A percentile compares a stretch with the other conserved stretches of the same genome.
Conservation (phyloP, 2,797 vertebrate genomes). For the Nannoperca australis region DNA sequence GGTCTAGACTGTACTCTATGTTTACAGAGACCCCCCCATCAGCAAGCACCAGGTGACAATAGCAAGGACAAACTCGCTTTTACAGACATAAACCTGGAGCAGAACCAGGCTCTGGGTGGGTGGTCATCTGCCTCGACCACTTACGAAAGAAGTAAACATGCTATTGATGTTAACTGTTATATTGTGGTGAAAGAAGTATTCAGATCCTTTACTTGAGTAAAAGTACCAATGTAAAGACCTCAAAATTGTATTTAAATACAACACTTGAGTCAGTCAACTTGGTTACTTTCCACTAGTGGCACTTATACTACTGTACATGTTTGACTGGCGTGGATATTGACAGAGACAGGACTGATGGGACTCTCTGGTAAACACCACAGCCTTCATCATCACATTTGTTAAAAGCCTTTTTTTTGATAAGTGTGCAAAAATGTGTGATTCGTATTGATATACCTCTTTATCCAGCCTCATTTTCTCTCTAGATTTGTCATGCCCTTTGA, state of each 20-base stretch:
- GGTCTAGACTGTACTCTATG: too few species aligned
- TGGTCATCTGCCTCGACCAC: too few species aligned
- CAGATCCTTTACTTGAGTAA: not conserved
- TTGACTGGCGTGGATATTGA: not conserved
- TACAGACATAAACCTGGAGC: too few species aligned
- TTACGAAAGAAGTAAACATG: not conserved
- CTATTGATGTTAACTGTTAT: not conserved
- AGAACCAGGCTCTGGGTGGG: too few species aligned
- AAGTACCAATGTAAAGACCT: not conserved
- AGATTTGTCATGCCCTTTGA: slow-evolving; percentile 36
- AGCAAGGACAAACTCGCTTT: too few species aligned
- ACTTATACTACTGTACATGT: not conserved
- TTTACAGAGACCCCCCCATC: too few species aligned
- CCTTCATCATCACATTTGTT: slow-evolving; percentile 16
- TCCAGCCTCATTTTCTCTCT: slow-evolving; percentile 19
- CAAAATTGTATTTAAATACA: not conserved
- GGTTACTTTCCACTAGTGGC: not conserved
- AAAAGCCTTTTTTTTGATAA: slow-evolving; percentile 18
- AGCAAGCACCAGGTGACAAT: too few species aligned
- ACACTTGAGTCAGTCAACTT: not conserved
- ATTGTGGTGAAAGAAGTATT: not conserved
- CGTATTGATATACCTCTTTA: slow-evolving; percentile 20
- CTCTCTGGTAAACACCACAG: slow-evolving; percentile 1
- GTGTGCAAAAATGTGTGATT: slow-evolving; percentile 11
- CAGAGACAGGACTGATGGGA: slow-evolving; percentile 7